Base-by-base conservation (phyloP, 2,113 vertebrate genomes). In the Epinephelus fuscoguttatus region DNA sequence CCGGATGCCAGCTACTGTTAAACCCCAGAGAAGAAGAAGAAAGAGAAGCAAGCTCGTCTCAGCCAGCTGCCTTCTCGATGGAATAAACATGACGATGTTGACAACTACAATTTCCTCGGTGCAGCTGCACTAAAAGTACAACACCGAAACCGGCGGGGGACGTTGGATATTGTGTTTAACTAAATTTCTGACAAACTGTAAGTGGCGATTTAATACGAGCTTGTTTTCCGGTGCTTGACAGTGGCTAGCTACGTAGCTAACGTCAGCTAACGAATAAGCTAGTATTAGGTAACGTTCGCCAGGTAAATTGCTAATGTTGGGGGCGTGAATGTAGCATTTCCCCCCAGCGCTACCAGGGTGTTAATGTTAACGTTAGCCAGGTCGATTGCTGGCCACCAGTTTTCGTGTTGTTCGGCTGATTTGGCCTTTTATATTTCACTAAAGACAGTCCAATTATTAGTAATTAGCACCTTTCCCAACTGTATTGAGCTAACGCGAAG, bases 51-150 rank as follows among this genome's bases (percentile, higher is more conserved):
- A 14, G 75, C 23, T 70, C 19, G 19, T 62, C 13, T 53, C 59
- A 30, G 53, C 53, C 81, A 71, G 79, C 81, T 75, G 76, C 14
- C 42, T 63, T 57, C 40, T 84, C 81, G 11, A 77, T 49, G 68
- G 63, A 91, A 86, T 82, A 90, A 91, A 93, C 85, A 92, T 78
- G 88, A 86, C 87, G 87, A 75, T 87, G 88, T 82, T 90, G 87
- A 73, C 78, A 61, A 59, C 75, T 64, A 30, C 56, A 53, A 3
- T 50, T 47, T 52, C 61, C 30, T 56, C 55, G 1, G 42, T 45
- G 61, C 64, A 57, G 40, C 50, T 55, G 40, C 12, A 37, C 30
- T 91, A 72, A 82, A 63, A 55, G 15, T 50, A 53, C 59, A 37
- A 0, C 57, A n/a, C 23, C 18, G 23, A 53, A 33, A 13, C 57